Evolutionary conservation across 2,888 invertebrate species (phyloP).

Genomic region (Chalcosyrphus nemorum): DNA sequence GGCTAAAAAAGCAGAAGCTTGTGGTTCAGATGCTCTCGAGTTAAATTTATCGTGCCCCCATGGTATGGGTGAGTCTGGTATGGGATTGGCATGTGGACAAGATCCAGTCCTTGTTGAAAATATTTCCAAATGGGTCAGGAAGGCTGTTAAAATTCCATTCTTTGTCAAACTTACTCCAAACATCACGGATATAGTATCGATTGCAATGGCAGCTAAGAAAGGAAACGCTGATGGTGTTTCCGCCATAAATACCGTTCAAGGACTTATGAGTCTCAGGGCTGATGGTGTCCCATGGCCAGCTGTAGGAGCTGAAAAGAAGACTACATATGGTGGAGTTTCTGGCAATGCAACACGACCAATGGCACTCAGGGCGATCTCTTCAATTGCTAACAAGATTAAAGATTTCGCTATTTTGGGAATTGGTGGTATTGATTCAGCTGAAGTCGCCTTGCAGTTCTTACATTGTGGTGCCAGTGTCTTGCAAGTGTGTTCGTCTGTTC

Average conservation of each 20-base stretch:
- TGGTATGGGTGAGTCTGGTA: constrained; percentile 99
- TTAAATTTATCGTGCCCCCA: constrained; percentile 98
- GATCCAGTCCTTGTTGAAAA: constrained; percentile 93
- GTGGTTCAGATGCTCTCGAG: constrained; percentile 97
- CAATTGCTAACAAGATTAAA: constrained; percentile 91
- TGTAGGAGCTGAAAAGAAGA: constrained; percentile 89
- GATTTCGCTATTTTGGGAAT: constrained; percentile 97
- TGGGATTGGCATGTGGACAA: constrained; percentile 99
- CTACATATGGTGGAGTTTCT: constrained; percentile 97
- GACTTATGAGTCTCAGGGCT: constrained; percentile 92
- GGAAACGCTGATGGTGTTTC: constrained; percentile 97
- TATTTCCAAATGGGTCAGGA: constrained; percentile 95
- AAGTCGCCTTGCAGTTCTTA: constrained; percentile 96
- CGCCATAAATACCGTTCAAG: constrained; percentile 98
- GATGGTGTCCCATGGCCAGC: constrained; percentile 96
- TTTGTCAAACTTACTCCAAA: constrained; percentile 99
- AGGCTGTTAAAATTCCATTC: constrained; percentile 94
- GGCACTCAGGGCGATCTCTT: constrained; percentile 94
- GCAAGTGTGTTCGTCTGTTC: constrained; percentile 98
- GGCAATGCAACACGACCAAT: constrained; percentile 98
- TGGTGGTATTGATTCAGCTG: constrained; percentile 98
- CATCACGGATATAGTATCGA: constrained; percentile 94
- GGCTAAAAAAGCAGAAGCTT: constrained; percentile 88
- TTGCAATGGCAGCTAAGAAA: constrained; percentile 94
- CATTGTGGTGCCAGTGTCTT: constrained; percentile 95